Evolutionary conservation across 1,140 invertebrate genomes (phyloP), one percentile per base, ranked within the genome.

Genomic region (Steinernema khuongi): DNA sequence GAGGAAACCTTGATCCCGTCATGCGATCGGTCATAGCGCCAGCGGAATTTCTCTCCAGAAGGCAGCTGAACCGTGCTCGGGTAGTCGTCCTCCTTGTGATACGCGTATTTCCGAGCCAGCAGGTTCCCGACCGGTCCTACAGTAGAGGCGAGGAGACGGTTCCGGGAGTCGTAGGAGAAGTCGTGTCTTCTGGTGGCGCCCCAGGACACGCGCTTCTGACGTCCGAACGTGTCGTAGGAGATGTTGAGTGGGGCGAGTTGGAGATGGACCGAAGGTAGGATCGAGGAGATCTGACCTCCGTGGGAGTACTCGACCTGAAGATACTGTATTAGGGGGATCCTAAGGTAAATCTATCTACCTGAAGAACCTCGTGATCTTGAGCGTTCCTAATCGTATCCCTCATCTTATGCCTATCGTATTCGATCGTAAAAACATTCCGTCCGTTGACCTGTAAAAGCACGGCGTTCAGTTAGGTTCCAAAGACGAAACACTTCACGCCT

Each of bases 111-210:
- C 19, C 68, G 11, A 4, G 68, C 31, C 28, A 69, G 68, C 14
- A 69, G 41, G 28, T 69, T 69, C 11, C 68, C 68, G 22, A 33
- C 68, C 11, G 68, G 68, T 31, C 68, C 68, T 32, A 50, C 68
- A 4, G 68, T 69, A 69, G 68, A 32, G 7, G 31, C 68, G 7
- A 50, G n/a, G 2, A 69, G 68, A 19, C 68, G 68, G 30, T 50
- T 69, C 2, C 41, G 68, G 31, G 31, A 50, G 22, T 69, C 68
- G 28, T 69, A 69, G 68, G 41, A 14, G 68, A 69, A 69, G 26
- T 32, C 68, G 68, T 32, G 31, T 32, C 11, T 32, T 69, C 68
- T 14, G 4, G 50, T 60, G 7, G 31, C 68, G 4, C 68, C 68
- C 68, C 68, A 69, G 31, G 68, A 32, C 14, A 69, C 31, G 28